Evolutionary conservation across 2,113 vertebrate genomes (phyloP), one percentile per base, ranked within the genome.

Genomic region (Perccottus glenii): DNA sequence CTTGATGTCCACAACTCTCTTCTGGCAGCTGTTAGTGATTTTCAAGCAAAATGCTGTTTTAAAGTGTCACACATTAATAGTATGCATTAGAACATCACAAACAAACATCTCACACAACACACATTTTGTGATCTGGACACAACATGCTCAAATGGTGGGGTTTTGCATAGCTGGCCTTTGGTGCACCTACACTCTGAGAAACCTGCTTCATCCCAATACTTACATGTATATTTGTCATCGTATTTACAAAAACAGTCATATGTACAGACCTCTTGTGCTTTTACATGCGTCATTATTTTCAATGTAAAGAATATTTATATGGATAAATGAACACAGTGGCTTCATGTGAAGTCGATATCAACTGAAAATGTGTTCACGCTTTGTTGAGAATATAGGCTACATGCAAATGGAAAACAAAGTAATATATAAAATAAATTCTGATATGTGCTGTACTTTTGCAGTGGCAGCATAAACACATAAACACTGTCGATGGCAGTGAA

Each of bases 21-120:
- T 91, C 73, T 67, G 86, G 88, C 80, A 82, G 92, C 91, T 94
- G 97, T 99, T 99, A 99, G 98, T 99, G 90, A 95, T 94, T 96
- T 94, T 93, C 92, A 96, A 98, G 96, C 95, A 96, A 95, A 96
- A 95, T 90, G 95, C 95, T 93, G 93, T 94, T 97, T 98, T 83
- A 86, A 98, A 95, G 94, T 86, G 86, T 89, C 87, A 93, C 87
- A 93, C 86, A 88, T 81, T 85, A 90, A 90, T 84, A 88, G 69
- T 68, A 68, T 90, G 88, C 90, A 92, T 93, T 92, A 90, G 88
- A 87, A 86, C 66, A 58, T 61, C 38, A 67, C 57, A 85, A 59
- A 83, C 68, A 84, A 85, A 48, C 79, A 60, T 53, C n/a, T 19
- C 49, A 77, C 73, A 68, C 60, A 0, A 76, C 65, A 83, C 78